Evolutionary conservation across 2,888 invertebrate genomes (phyloP).

Genomic region (Lymantria dispar): DNA sequence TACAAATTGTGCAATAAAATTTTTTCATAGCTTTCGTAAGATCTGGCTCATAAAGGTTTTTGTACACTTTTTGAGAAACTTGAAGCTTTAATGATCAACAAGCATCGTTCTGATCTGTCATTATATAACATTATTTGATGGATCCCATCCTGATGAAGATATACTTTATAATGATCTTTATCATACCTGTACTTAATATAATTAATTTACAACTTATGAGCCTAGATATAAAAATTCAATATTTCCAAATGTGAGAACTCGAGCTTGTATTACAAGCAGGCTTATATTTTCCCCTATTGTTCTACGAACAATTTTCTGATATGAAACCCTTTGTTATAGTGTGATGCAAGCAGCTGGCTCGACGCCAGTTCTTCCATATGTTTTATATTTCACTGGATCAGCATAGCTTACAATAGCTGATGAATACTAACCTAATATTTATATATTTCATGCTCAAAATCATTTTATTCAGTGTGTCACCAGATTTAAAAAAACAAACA

Average conservation of each 20-base stretch:
- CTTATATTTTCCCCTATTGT: slow-evolving; percentile 66
- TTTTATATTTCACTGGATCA: slow-evolving; percentile 77
- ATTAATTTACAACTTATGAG: no score
- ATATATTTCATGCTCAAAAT: slow-evolving; percentile 25
- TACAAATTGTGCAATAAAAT: no score
- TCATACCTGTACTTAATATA: no score
- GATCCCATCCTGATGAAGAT: no score
- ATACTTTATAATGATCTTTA: no score
- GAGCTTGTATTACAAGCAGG: slow-evolving; percentile 46
- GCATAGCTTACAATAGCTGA: slow-evolving; percentile 61
- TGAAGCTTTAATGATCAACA: no score
- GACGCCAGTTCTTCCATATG: slow-evolving; percentile 66
- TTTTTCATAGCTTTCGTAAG: no score
- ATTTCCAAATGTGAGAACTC: slow-evolving; percentile 38
- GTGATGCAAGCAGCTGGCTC: slow-evolving; percentile 72
- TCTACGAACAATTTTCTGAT: slow-evolving; percentile 73
- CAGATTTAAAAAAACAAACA: no score
- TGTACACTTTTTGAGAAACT: no score
- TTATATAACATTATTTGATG: no score
- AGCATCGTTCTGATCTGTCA: no score
- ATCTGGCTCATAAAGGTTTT: no score
- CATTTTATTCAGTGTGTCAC: background rate
- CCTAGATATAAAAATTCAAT: slow-evolving; percentile 13
- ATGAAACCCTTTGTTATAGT: slow-evolving; percentile 74
- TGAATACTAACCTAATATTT: slow-evolving; percentile 43